Base-by-base conservation (phyloP, 2,797 vertebrate genomes). In the Amphiprion clarkii region DNA sequence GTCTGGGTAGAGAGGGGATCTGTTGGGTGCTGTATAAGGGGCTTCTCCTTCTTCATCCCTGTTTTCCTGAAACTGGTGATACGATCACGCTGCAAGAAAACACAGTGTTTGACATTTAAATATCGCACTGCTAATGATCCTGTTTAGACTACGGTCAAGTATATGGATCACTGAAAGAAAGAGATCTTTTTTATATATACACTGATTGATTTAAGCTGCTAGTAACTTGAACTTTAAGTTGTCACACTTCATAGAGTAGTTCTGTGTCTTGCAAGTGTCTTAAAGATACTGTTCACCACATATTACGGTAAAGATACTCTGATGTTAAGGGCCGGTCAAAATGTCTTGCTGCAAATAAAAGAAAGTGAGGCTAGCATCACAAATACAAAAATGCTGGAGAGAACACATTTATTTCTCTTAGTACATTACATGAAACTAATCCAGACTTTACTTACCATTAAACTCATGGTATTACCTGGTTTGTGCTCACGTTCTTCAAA, bases 51-150 rank as follows among this genome's bases (percentile, higher is more conserved):
- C 88, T 97, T 99, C 82, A 81, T 94, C 40, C 94, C 96, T 0
- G 96, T 95, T 92, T 97, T 99, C 81, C 98, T 95, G 92, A 99
- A 98, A 93, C 97, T 99, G 83, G 98, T 98, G 66, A 99, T 96
- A 67, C 98, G 96, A 93, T 99, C 98, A 70, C 97, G 97, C 98
- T 99, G 94, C 63, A 91, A 91, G 67, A 66, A 93, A 95, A 74
- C 27, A 87, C 3, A 78, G 82, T 48, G 21, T 84, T 62, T 74
- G 40, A 71, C 69, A 60, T 81, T 58, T 82, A 80, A 77, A 67
- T 19, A 23, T 11, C 16, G 31, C 27, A 65, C 52, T 25, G 54
- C 7, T 19, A 61, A 40, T 29, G 58, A 42, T n/a, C 21, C 46
- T 64, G 17, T 61, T 67, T 5, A 10, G 5, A 44, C 46, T 11